These are phyloP conservation scores for Danio aesculapii DNA, from an alignment of 2,797 vertebrate species.

Conservation along the genomic window DNA sequence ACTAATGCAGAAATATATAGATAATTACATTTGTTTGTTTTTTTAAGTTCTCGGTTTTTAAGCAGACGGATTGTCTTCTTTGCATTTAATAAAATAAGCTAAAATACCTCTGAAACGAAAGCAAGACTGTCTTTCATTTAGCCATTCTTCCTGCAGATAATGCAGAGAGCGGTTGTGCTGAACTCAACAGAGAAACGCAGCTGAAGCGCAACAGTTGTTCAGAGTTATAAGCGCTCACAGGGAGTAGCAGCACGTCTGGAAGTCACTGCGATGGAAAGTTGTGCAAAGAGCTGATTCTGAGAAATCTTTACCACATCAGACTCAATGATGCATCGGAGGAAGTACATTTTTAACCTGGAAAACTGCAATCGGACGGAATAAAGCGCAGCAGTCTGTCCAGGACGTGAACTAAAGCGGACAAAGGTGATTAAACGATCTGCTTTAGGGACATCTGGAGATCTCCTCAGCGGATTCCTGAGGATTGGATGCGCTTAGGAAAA, in stretches of 20 bases:
- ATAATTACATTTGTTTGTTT: too few species aligned
- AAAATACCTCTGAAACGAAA: neutral
- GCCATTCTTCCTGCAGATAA: neutral
- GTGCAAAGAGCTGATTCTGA: conserved; percentile 63
- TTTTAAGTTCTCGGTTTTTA: too few species aligned
- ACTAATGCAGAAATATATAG: too few species aligned
- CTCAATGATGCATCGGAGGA: conserved; percentile 53
- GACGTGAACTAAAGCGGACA: neutral
- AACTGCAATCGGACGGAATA: conserved; percentile 55
- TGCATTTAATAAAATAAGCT: neutral
- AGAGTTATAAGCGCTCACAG: conserved; percentile 11
- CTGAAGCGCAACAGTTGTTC: neutral
- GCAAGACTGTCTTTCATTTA: neutral
- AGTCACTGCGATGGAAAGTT: conserved; percentile 62
- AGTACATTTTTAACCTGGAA: conserved; percentile 45
- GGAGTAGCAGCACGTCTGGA: neutral
- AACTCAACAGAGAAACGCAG: neutral
- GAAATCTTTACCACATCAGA: conserved; percentile 67
- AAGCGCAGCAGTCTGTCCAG: conserved; percentile 22
- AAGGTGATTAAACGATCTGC: neutral
- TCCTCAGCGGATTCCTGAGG: conserved; percentile 60
- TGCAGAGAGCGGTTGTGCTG: conserved; percentile 1
- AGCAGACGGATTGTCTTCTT: too few species aligned
- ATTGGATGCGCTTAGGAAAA: conserved; percentile 51
- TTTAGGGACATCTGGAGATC: conserved; percentile 25